Percentiles rank a stretch among this genome's conserved stretches.
phyloP scores from a whole-genome alignment of 2,888 invertebrate species.

The Synergus japonicus region DNA sequence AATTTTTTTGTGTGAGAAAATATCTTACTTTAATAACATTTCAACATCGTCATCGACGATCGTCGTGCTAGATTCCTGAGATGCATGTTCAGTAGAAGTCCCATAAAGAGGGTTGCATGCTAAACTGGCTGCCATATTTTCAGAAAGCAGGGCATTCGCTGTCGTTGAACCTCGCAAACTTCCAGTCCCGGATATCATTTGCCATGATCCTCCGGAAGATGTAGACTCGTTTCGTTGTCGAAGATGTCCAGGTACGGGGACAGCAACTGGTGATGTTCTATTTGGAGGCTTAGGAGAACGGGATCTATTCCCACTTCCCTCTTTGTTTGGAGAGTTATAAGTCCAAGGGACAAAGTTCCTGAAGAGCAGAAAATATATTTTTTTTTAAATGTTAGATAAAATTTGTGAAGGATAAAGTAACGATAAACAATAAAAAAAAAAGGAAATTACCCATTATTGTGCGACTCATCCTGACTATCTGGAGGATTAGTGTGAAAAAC shows the following conservation, averaged over 20 bases:
- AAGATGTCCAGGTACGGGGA: conserved; percentile 79
- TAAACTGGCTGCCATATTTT: conserved; percentile 66
- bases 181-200: conserved; percentile 84
- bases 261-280: conserved; percentile 83
- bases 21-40: conserved; percentile 49
- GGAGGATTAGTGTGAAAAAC: conserved; percentile 69
- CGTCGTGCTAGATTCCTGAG: conserved; percentile 77
- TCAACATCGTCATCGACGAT: conserved; percentile 76
- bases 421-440: not conserved
- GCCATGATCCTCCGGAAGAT: conserved; percentile 83
- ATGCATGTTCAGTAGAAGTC: conserved; percentile 72
- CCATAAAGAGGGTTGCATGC: conserved; percentile 64
- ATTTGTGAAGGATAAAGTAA: too few relatives aligned
- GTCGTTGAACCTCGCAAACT: conserved; percentile 81
- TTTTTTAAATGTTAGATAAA: too few relatives aligned
- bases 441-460: conserved; percentile 70
- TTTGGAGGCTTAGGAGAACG: conserved; percentile 73
- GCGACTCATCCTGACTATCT: conserved; percentile 71
- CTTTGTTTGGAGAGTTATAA: conserved; percentile 70
- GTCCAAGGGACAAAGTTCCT: conserved; percentile 71
- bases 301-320: conserved; percentile 64
- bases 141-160: conserved; percentile 69
- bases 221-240: conserved; percentile 82
- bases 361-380: not conserved
- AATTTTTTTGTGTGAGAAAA: not conserved